phyloP scores from a whole-genome alignment of 2,797 vertebrate species.

The Lerista edwardsae region DNA sequence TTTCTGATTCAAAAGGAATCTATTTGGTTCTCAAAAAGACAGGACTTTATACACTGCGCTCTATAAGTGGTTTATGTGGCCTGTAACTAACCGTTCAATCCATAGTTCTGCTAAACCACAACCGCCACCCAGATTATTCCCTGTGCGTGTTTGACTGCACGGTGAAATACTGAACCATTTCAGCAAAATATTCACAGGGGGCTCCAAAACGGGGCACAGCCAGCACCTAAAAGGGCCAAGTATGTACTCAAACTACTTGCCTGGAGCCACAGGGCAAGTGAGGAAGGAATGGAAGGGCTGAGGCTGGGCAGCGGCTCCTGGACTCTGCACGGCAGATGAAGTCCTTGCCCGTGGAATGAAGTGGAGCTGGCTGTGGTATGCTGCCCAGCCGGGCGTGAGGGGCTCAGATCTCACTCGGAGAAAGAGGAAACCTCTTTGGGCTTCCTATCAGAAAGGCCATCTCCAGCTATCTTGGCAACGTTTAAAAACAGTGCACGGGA shows the following conservation, averaged over 20 bases:
- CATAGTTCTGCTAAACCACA: too few species aligned
- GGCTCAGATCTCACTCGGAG: background rate
- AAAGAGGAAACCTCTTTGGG: background rate
- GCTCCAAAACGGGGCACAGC: background rate
- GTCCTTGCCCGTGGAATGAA: background rate
- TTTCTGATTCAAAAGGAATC: background rate
- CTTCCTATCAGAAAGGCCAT: background rate
- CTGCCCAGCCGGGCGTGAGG: background rate
- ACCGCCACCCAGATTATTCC: background rate
- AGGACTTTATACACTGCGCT: background rate
- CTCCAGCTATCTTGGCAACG: background rate
- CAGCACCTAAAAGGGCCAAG: background rate
- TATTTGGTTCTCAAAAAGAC: background rate
- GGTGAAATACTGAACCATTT: background rate
- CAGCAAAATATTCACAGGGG: background rate
- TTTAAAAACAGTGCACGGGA: background rate
- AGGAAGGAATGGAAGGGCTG: background rate
- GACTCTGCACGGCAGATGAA: slow-evolving; percentile 29
- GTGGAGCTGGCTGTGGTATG: slow-evolving; percentile 32
- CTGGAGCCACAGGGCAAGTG: slow-evolving; percentile 23
- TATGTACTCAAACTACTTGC: background rate
- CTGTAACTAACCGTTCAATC: too few species aligned
- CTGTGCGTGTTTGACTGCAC: background rate
- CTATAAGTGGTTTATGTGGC: background rate
- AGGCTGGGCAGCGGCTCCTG: background rate